phyloP scores from a whole-genome alignment of 2,888 invertebrate genomes.

The Boloria selene region DNA sequence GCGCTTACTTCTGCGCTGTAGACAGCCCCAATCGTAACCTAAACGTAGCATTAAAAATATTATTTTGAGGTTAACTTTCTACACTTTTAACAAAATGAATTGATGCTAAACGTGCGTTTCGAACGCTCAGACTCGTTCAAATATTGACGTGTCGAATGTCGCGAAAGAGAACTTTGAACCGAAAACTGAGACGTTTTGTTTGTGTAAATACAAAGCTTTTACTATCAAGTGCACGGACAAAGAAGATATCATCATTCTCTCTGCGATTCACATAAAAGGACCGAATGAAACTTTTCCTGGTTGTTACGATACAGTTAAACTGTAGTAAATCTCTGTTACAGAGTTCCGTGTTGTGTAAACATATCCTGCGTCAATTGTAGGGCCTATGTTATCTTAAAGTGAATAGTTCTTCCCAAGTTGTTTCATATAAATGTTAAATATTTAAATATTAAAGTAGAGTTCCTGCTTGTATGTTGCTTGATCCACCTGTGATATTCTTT shows the following conservation, averaged over 20 bases:
- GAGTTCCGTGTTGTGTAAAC: constrained; percentile 56
- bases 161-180: constrained; percentile 74
- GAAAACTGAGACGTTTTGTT: constrained; percentile 79
- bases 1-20: constrained; percentile 50
- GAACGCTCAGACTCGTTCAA: constrained; percentile 52
- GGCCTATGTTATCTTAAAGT: constrained; percentile 59
- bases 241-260: constrained; percentile 67
- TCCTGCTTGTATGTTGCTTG: constrained; percentile 78
- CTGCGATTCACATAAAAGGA: constrained; percentile 58
- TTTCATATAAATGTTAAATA: constrained; percentile 49
- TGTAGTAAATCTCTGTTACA: constrained; percentile 56
- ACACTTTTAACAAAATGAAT: constrained; percentile 61
- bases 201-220: constrained; percentile 81
- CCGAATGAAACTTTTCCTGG: constrained; percentile 58
- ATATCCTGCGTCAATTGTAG: constrained; percentile 72
- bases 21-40: constrained; percentile 67
- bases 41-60: constrained; percentile 76
- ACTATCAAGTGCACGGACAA: constrained; percentile 81
- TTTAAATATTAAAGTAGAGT: constrained; percentile 64
- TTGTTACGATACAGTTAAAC: constrained; percentile 54
- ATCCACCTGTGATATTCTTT: constrained; percentile 75
- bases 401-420: constrained; percentile 45
- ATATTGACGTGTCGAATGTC: constrained; percentile 73
- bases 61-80: constrained; percentile 78
- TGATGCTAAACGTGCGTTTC: constrained; percentile 52